These are phyloP conservation scores for Rousettus madagascariensis DNA, from an alignment of 2,797 vertebrate genomes.

Conservation along the genomic window DNA sequence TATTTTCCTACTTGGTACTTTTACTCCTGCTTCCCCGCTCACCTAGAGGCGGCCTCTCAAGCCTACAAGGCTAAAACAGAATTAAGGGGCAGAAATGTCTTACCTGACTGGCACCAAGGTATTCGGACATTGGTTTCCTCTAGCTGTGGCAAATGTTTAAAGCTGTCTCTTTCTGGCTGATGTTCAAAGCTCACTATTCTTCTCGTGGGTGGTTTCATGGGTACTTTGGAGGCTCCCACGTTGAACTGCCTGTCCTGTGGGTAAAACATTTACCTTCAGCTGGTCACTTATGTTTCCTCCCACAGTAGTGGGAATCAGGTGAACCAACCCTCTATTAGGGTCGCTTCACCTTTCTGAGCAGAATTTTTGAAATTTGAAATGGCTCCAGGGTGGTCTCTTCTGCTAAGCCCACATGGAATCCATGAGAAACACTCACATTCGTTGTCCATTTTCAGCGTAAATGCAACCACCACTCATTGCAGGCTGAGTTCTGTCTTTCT, in stretches of 20 bases:
- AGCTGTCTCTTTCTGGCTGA: background rate
- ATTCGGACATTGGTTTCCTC: background rate
- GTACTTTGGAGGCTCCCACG: background rate
- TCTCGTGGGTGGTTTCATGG: background rate
- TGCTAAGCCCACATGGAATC: background rate
- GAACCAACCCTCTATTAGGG: background rate
- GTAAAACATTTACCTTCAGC: conserved; percentile 5
- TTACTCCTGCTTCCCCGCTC: background rate
- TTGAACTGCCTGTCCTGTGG: background rate
- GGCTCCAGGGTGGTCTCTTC: background rate
- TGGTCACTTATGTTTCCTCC: background rate
- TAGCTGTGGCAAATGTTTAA: conserved; percentile 23
- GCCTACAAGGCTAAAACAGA: background rate
- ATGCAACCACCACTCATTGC: background rate
- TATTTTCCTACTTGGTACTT: background rate
- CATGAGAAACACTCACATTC: conserved; percentile 1
- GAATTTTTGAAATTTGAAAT: conserved; percentile 17
- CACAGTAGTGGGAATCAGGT: background rate
- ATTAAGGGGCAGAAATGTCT: background rate
- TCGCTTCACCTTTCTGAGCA: conserved; percentile 12
- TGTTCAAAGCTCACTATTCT: conserved; percentile 37
- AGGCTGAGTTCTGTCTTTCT: background rate
- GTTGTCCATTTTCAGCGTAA: background rate
- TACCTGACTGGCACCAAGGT: background rate
- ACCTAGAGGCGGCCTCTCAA: background rate